These are phyloP conservation scores for Pilophorus perplexus DNA, from an alignment of 2,888 invertebrate species.

Conservation along the genomic window DNA sequence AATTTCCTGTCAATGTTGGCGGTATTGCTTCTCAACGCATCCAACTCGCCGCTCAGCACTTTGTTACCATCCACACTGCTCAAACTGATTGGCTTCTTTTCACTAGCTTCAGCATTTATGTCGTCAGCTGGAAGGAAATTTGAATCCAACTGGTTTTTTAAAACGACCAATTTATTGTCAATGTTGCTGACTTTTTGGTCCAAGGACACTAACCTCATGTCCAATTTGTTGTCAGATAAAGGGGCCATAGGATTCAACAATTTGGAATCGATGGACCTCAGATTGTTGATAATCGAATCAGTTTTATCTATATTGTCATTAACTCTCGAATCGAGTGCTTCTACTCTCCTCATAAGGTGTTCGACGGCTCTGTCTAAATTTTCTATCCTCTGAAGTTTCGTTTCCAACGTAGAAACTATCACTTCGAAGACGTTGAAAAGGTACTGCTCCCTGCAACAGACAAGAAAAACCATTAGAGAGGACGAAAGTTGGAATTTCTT, in stretches of 20 bases:
- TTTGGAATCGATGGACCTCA: constrained; percentile 71
- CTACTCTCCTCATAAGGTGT: constrained; percentile 80
- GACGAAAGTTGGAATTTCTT: too few species aligned
- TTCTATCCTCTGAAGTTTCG: constrained; percentile 82
- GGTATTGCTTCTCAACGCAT: constrained; percentile 73
- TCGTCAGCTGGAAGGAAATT: constrained; percentile 78
- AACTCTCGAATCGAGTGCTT: constrained; percentile 75
- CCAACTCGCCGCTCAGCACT: constrained; percentile 77
- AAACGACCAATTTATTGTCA: constrained; percentile 70
- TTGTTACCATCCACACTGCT: constrained; percentile 80
- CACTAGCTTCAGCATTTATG: constrained; percentile 82
- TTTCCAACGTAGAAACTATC: constrained; percentile 82
- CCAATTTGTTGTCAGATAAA: constrained; percentile 57
- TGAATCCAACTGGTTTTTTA: constrained; percentile 79
- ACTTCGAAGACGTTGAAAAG: constrained; percentile 86
- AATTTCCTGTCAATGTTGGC: constrained; percentile 63
- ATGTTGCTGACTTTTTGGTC: constrained; percentile 83
- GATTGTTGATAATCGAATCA: constrained; percentile 74
- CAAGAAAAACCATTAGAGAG: constrained; percentile 47
- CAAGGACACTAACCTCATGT: constrained; percentile 66
- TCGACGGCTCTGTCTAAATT: constrained; percentile 85
- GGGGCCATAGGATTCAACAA: constrained; percentile 56
- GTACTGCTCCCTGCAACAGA: constrained; percentile 77
- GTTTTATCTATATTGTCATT: constrained; percentile 82
- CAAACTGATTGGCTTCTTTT: constrained; percentile 80